A percentile compares a stretch with the other conserved stretches of the same genome.
Evolutionary conservation across 2,888 invertebrate genomes (phyloP).

Genomic region (Autographa gamma): DNA sequence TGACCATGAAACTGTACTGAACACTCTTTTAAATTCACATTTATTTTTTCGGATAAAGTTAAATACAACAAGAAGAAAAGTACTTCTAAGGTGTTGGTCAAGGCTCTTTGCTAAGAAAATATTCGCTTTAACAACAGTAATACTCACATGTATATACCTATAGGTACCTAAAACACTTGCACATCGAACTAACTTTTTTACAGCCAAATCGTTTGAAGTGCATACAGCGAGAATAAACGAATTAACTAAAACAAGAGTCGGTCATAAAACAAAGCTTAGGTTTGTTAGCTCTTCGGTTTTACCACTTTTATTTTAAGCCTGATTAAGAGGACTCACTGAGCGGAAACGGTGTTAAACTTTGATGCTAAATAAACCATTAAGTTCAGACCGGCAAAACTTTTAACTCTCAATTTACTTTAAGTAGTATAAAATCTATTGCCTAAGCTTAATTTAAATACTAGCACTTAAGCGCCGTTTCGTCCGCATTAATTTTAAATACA

Average conservation of each 20-base stretch:
- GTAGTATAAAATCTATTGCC: neutral
- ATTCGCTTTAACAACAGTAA: no score
- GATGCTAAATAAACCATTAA: conserved; percentile 2
- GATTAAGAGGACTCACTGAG: neutral
- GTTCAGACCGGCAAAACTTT: conserved; percentile 3
- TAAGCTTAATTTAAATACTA: neutral
- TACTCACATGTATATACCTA: no score
- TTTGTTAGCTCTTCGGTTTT: neutral
- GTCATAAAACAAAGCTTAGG: neutral
- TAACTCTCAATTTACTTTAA: conserved; percentile 13
- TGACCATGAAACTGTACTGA: no score
- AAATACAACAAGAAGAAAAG: no score
- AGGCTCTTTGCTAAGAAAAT: no score
- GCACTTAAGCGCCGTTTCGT: neutral
- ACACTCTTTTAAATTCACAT: no score
- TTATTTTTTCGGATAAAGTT: no score
- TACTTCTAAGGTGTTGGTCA: no score
- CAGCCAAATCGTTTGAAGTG: neutral
- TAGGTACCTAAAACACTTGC: no score
- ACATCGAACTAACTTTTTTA: neutral
- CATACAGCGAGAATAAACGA: neutral
- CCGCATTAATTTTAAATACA: neutral
- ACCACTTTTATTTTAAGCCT: neutral
- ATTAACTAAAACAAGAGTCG: neutral
- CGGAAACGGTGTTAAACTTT: neutral